Percentiles rank a stretch among this genome's conserved stretches.
Conservation (phyloP, 2,888 invertebrate genomes). For the Drosophila imparisetae region DNA sequence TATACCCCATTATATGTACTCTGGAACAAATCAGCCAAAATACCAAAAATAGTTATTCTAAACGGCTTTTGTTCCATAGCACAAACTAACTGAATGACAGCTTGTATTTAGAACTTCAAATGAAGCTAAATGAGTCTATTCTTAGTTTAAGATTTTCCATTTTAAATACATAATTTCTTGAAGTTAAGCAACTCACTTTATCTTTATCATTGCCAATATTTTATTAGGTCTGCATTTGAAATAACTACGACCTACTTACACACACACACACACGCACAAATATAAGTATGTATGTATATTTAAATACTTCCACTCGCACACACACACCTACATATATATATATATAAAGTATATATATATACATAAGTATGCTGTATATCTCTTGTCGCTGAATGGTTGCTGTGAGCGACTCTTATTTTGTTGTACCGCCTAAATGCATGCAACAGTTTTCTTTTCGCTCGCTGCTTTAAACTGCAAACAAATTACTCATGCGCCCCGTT, state of each 20-base stretch:
- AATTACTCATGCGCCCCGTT: conserved; percentile 49
- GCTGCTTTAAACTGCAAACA: not conserved
- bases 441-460: conserved; percentile 33
- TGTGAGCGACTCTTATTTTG: not conserved
- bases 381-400: not conserved
- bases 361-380: not conserved
- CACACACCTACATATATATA: not conserved
- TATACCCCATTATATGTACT: not conserved
- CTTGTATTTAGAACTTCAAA: not conserved
- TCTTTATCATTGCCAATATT: not conserved
- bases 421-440: conserved; percentile 49
- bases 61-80: not conserved
- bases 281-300: not conserved
- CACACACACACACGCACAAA: not conserved
- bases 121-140: not conserved
- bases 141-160: not conserved
- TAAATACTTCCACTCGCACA: not conserved
- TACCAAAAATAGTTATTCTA: not conserved
- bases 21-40: not conserved
- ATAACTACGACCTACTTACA: not conserved
- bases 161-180: not conserved
- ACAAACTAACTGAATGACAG: not conserved
- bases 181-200: not conserved
- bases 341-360: not conserved
- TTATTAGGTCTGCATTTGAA: not conserved